Evolutionary conservation across 1,140 invertebrate species (phyloP).

Genomic region (Colletes latitarsis): DNA sequence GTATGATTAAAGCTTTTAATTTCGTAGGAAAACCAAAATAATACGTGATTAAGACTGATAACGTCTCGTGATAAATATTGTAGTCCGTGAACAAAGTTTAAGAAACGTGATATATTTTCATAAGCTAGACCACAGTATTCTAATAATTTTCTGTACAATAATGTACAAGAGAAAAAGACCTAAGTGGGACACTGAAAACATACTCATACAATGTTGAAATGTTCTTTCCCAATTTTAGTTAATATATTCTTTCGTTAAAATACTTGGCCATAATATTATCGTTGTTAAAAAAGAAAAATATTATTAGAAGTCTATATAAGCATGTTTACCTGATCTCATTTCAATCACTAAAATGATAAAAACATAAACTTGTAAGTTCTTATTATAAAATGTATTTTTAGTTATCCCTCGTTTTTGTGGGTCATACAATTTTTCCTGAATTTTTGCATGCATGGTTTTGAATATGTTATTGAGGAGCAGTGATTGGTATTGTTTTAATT

Average conservation of each 20-base stretch:
- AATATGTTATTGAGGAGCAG: not conserved
- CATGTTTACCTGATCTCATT: conserved; percentile 7
- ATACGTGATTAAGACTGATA: conserved; percentile 72
- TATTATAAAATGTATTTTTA: not conserved
- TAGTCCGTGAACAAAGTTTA: conserved; percentile 54
- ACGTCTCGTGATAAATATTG: conserved; percentile 65
- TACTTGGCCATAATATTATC: not conserved
- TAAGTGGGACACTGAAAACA: conserved; percentile 14
- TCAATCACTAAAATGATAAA: not conserved
- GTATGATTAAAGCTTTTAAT: conserved; percentile 46
- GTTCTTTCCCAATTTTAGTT: conserved; percentile 23
- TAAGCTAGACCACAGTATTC: conserved; percentile 69
- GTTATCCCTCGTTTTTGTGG: not conserved
- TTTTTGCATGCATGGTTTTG: not conserved
- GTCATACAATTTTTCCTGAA: not conserved
- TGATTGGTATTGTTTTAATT: conserved; percentile 16
- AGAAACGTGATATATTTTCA: conserved; percentile 72
- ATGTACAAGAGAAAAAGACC: conserved; percentile 19
- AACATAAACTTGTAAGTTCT: not conserved
- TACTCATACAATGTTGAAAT: conserved; percentile 1
- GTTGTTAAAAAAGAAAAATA: not conserved
- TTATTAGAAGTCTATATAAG: not conserved
- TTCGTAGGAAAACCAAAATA: conserved; percentile 46
- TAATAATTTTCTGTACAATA: conserved; percentile 45
- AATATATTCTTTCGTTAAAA: conserved; percentile 13